These are phyloP conservation scores for Chloroceryle amazona DNA, from an alignment of 2,797 vertebrate genomes.

Conservation along the genomic window DNA sequence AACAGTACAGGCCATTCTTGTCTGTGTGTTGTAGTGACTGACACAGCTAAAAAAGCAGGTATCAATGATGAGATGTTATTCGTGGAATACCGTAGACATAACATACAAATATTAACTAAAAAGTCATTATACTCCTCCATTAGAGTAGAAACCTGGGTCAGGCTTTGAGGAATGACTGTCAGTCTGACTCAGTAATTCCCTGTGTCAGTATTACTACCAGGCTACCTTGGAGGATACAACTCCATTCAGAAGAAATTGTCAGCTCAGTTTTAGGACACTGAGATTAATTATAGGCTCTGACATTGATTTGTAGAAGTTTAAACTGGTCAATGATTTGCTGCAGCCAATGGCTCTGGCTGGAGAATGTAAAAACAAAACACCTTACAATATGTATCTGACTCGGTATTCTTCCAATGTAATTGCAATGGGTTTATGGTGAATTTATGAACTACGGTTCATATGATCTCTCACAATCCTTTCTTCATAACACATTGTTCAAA, in stretches of 20 bases:
- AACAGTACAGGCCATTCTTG: not conserved
- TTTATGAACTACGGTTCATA: not conserved
- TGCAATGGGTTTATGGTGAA: not conserved
- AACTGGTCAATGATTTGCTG: not conserved
- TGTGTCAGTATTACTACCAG: not conserved
- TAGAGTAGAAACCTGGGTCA: not conserved
- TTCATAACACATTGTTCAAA: not conserved
- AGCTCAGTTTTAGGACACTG: not conserved
- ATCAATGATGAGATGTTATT: not conserved
- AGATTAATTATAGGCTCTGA: not conserved
- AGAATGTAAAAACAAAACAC: not conserved
- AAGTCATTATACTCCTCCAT: not conserved
- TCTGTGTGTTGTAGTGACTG: not conserved
- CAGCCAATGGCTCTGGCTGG: not conserved
- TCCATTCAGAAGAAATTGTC: not conserved
- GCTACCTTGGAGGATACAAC: not conserved
- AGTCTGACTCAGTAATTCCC: not conserved
- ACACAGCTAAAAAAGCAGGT: not conserved
- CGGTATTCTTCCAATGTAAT: not conserved
- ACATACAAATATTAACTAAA: not conserved
- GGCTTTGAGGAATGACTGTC: not conserved
- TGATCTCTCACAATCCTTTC: not conserved
- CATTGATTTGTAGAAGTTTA: constrained; percentile 43
- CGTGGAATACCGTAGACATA: not conserved
- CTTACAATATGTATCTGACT: not conserved